Conservation (phyloP, 1,140 invertebrate species). For the Psix sp. region DNA sequence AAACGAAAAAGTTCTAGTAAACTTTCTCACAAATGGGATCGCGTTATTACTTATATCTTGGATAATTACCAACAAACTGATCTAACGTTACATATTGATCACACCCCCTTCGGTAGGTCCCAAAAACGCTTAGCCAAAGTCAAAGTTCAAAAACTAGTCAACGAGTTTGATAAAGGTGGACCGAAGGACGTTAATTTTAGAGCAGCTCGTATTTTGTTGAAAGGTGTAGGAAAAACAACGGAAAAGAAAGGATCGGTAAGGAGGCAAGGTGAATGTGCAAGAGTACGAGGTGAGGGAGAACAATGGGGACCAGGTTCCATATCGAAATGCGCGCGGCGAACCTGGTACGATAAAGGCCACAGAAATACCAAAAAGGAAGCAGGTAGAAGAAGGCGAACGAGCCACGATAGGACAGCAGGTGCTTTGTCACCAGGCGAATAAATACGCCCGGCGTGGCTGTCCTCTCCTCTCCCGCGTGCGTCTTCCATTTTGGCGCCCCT, state of each 20-base stretch:
- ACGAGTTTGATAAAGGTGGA: no score
- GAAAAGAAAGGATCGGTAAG: constrained; percentile 20
- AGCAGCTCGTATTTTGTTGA: constrained; percentile 27
- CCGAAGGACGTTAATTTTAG: constrained; percentile 53
- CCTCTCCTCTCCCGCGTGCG: constrained; percentile 55
- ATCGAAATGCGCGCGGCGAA: constrained; percentile 60
- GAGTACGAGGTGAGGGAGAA: constrained; percentile 57
- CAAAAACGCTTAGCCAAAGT: no score
- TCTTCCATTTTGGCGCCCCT: constrained; percentile 65
- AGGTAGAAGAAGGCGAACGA: constrained; percentile 61
- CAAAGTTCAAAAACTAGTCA: no score
- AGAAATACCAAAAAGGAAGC: constrained; percentile 59
- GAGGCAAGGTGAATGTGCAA: constrained; percentile 42
- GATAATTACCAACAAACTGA: no score
- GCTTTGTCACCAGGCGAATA: constrained; percentile 76
- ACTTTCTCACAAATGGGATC: no score
- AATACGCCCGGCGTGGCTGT: constrained; percentile 68
- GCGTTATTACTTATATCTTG: no score
- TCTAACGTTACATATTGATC: no score
- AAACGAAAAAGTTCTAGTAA: no score
- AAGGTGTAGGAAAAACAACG: constrained; percentile 33
- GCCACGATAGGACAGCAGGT: constrained; percentile 73
- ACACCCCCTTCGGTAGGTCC: no score
- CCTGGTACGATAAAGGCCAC: constrained; percentile 55
- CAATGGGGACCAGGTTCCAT: constrained; percentile 64